A percentile compares a stretch with the other conserved stretches of the same genome.
Evolutionary conservation across 2,888 invertebrate species (phyloP).

Genomic region (Eristalis arbustorum): DNA sequence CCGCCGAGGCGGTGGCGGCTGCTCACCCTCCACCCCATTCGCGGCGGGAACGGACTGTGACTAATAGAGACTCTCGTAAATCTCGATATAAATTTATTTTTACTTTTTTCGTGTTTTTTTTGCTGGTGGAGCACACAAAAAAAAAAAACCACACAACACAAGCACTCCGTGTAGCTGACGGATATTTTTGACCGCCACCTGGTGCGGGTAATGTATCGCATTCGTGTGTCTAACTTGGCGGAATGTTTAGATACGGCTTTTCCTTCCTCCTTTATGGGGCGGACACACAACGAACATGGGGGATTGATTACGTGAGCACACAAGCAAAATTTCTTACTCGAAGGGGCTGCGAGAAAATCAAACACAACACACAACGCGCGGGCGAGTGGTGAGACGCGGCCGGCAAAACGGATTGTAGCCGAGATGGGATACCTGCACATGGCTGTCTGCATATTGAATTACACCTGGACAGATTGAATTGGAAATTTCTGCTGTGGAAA

Average conservation of each 20-base stretch:
- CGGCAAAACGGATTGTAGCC: background rate
- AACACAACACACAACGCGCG: background rate
- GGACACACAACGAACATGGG: conserved; percentile 19
- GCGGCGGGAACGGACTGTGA: conserved; percentile 26
- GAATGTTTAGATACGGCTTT: conserved; percentile 42
- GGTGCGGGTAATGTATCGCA: conserved; percentile 50
- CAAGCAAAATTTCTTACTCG: conserved; percentile 10
- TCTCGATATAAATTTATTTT: conserved; percentile 46
- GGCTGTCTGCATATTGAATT: conserved; percentile 55
- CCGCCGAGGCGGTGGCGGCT: conserved; percentile 2
- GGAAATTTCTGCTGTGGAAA: conserved; percentile 27
- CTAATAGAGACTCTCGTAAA: conserved; percentile 38
- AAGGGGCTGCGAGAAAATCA: conserved; percentile 23
- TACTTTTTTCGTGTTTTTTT: conserved; percentile 9
- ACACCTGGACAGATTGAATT: conserved; percentile 47
- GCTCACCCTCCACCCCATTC: conserved; percentile 13
- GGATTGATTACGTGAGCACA: conserved; percentile 55
- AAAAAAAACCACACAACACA: no score
- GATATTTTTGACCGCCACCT: conserved; percentile 65
- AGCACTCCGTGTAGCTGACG: conserved; percentile 18
- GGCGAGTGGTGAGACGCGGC: background rate
- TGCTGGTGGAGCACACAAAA: background rate
- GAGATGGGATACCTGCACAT: conserved; percentile 19
- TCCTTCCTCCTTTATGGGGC: conserved; percentile 10
- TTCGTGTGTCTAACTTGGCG: conserved; percentile 21